phyloP scores from a whole-genome alignment of 2,888 invertebrate genomes.

The Drosophila borealis region DNA sequence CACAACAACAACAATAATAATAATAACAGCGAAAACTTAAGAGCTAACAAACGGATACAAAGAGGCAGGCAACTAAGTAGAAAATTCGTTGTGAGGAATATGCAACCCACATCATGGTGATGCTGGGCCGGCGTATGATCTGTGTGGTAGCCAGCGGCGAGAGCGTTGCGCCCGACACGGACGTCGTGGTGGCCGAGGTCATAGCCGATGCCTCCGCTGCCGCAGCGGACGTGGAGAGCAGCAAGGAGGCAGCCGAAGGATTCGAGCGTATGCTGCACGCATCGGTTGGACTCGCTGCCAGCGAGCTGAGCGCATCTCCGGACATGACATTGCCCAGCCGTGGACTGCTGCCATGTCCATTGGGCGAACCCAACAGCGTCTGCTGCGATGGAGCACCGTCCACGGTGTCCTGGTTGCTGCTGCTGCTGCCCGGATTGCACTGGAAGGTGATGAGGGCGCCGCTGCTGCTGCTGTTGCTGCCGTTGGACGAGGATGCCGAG shows the following conservation, averaged over 20 bases:
- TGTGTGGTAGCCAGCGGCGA: conserved; percentile 84
- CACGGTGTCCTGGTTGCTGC: conserved; percentile 42
- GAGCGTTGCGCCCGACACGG: conserved; percentile 79
- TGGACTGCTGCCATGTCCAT: conserved; percentile 62
- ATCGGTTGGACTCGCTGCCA: conserved; percentile 84
- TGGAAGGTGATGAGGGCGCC: conserved; percentile 83
- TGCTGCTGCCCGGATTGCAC: conserved; percentile 64
- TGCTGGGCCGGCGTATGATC: conserved; percentile 85
- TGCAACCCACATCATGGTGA: conserved; percentile 85
- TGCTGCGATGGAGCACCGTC: conserved; percentile 44
- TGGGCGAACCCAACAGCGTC: conserved; percentile 63
- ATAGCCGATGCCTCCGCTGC: conserved; percentile 72
- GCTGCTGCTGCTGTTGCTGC: conserved; percentile 83
- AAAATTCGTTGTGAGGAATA: conserved; percentile 34
- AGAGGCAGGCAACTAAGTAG: conserved; percentile 41
- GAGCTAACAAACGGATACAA: conserved; percentile 19
- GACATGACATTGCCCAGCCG: conserved; percentile 64
- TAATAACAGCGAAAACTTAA: conserved; percentile 5
- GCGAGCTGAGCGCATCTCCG: conserved; percentile 79
- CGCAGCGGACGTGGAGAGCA: conserved; percentile 80
- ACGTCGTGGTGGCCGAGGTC: conserved; percentile 60
- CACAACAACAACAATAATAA: conserved; percentile 19
- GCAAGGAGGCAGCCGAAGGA: conserved; percentile 83
- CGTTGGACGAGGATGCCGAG: conserved; percentile 80
- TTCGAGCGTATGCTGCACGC: conserved; percentile 84